Evolutionary conservation across 2,797 vertebrate genomes (phyloP), one percentile per base, ranked within the genome.

Genomic region (Amniataba percoides): DNA sequence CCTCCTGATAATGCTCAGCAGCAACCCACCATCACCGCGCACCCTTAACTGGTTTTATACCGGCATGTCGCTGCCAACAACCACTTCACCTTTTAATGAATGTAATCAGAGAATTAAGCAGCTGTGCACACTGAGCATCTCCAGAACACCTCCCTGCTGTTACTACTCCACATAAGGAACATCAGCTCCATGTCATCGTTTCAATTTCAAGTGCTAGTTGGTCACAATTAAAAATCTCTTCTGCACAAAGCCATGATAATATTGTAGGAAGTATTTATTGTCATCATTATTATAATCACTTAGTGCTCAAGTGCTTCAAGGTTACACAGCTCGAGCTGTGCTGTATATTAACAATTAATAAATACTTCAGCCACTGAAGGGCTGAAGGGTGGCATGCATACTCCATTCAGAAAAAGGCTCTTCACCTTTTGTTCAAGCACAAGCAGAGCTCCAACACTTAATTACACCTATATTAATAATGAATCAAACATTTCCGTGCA

Each of bases 51-150:
- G 53, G 56, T 67, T 56, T 71, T 48, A 31, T 48, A 42, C 25
- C 27, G 45, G 19, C 15, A 36, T 52, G 46, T 36, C 13, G 25
- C 48, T 34, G 39, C 36, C 42, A 53, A 65, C 59, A 57, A 59
- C 57, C 74, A 58, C 86, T 83, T 87, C 68, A 83, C 69, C 68
- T 82, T 82, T 60, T 68, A 79, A 77, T 73, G 60, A 77, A 45
- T 64, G 53, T 79, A 77, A 85, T 85, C 51, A 80, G 57, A 71
- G 48, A 83, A 86, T 76, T 39, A 76, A 77, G 65, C 51, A 77
- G 66, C 65, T 36, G n/a, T 36, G 70, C 46, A 73, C 70, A 64
- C 34, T 16, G 39, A 62, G 63, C 31, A 57, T 8, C 39, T 56
- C 59, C 31, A 46, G 48, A 43, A 34, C 18, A 43, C 25, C 43